Base-by-base conservation (phyloP, 2,113 vertebrate species). In the Nansenia antarctica region DNA sequence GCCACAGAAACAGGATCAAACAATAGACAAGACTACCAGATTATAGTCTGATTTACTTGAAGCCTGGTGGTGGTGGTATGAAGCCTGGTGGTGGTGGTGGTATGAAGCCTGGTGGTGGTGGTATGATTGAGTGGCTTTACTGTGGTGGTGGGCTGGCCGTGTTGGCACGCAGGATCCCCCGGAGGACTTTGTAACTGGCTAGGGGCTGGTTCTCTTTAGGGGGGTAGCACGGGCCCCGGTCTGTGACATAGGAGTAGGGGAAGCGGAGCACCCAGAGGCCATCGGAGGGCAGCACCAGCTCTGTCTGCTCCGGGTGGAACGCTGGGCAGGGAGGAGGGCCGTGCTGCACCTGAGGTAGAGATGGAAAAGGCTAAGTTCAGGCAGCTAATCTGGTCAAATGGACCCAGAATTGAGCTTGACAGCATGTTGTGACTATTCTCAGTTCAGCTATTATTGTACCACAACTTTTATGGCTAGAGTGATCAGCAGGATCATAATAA, bases 241-340 rank as follows among this genome's bases (percentile, higher is more conserved):
- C 97, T 0, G 94, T 98, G 26, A 94, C 92, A 0, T 97, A 99
- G 0, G 96, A 93, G 0, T 94, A 98, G 9, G 98, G 98, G 82
- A 99, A 98, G 9, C 98, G 90, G 52, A 99, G 91, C 54, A 99
- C 96, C 98, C 98, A 99, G n/a, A 99, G 82, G 20, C 96, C 92
- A 37, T 99, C 97, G 0, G 95, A 59, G 0, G 95, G 93, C 69
- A 99, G 89, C 26, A 91, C 91, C 22, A 99, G 82, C 70, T 99
- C 97, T 4, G 95, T 92, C 82, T 96, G 94, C 91, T 99, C 98
- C 0, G 96, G 96, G 32, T 97, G 95, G 89, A 99, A 99, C 26
- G 96, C 15, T 0, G 98, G 94, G 72, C 96, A 98, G 8, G 97
- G 96, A 26, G 93, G 93, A 7, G 94, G 92, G 1, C 98, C 95